Evolutionary conservation across 2,113 vertebrate species (phyloP).

Genomic region (Beaufortia kweichowensis): DNA sequence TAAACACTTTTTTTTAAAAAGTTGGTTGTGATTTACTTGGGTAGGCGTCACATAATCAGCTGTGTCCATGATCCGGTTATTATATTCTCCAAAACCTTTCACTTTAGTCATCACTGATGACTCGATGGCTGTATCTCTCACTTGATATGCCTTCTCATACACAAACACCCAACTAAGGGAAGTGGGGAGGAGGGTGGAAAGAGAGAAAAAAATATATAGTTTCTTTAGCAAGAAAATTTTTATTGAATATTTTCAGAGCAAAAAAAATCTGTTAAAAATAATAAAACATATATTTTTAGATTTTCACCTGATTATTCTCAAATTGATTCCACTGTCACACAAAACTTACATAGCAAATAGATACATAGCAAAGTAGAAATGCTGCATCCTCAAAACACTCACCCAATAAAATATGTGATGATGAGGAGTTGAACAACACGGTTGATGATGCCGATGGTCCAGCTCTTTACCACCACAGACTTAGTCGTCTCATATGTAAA

Average conservation of each 20-base stretch:
- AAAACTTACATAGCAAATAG: too few species aligned
- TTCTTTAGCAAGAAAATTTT: background rate
- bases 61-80: constrained; percentile 85
- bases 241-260: too few species aligned
- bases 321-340: too few species aligned
- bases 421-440: constrained; percentile 89
- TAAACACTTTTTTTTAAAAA: too few species aligned
- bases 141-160: constrained; percentile 91
- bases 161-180: constrained; percentile 88
- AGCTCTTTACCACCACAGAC: constrained; percentile 94
- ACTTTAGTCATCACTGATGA: constrained; percentile 95
- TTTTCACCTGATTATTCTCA: too few species aligned
- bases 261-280: too few species aligned
- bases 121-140: constrained; percentile 86
- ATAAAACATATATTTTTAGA: too few species aligned
- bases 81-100: constrained; percentile 87
- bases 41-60: constrained; percentile 89
- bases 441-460: constrained; percentile 92
- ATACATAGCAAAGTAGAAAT: background rate
- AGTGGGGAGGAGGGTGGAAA: background rate
- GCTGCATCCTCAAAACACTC: constrained; percentile 45
- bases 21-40: constrained; percentile 72
- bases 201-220: background rate
- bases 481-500: constrained; percentile 95
- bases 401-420: constrained; percentile 87